Conservation (phyloP, 1,140 invertebrate species). For the Monochamus saltuarius region DNA sequence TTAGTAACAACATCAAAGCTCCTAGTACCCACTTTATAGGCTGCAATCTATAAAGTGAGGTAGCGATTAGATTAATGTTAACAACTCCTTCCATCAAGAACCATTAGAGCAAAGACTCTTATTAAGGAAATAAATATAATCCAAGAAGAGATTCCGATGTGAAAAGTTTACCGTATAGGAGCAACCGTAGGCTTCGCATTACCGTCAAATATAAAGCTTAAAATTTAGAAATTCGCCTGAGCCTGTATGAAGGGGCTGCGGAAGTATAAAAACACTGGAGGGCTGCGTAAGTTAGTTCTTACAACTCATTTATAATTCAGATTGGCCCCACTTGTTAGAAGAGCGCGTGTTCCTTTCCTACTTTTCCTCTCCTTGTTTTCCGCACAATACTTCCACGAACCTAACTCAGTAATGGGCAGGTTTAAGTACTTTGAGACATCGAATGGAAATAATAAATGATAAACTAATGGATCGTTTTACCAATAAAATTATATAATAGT, state of each 20-base stretch:
- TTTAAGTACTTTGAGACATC: no score
- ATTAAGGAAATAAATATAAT: slow-evolving; percentile 35
- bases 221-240: slow-evolving; percentile 34
- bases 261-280: slow-evolving; percentile 42
- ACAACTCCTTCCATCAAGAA: slow-evolving; percentile 27
- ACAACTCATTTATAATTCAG: slow-evolving; percentile 43
- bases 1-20: no score
- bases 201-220: slow-evolving; percentile 36
- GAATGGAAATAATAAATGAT: no score
- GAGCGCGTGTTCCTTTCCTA: slow-evolving; percentile 27
- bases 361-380: slow-evolving; percentile 19
- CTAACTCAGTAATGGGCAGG: no score
- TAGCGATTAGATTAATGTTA: slow-evolving; percentile 13
- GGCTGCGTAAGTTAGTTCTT: slow-evolving; percentile 49
- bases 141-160: slow-evolving; percentile 29
- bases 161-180: slow-evolving; percentile 19
- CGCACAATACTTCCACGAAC: not conserved
- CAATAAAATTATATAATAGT: slow-evolving; percentile 25
- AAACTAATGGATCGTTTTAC: not conserved
- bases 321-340: slow-evolving; percentile 46
- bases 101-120: slow-evolving; percentile 26
- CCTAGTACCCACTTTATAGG: no score
- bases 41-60: slow-evolving; percentile 4
- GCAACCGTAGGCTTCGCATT: slow-evolving; percentile 32
- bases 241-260: slow-evolving; percentile 28